Base-by-base conservation (phyloP, 2,888 invertebrate genomes). In the Drosophila paramelanica region DNA sequence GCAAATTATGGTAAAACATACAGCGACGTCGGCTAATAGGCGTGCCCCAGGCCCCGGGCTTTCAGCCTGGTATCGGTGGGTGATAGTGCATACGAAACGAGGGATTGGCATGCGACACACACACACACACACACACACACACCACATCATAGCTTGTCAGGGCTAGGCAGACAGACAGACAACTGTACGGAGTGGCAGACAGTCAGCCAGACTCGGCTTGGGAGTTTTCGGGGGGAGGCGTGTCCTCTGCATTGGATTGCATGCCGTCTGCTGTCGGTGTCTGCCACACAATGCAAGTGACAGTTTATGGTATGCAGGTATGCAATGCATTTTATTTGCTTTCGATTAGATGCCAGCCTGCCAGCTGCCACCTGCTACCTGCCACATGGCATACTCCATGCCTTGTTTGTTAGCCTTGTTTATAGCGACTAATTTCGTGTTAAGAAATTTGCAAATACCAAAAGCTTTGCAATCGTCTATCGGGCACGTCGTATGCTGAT, bases 311-410 rank as follows among this genome's bases (percentile, higher is more conserved):
- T 67, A 86, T 88, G 83, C 82, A 81, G 85, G 83, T 87, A 73
- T 80, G 88, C 82, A 77, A 82, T 83, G 86, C 85, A 88, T 79
- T 83, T 83, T 85, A 83, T 88, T 88, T 83, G 82, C 88, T 85
- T 85, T 88, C 83, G 82, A 88, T 88, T 87, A 88, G 85, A 69
- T 82, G 53, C 23, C 51, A 59, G 33, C 11, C 17, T n/a, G 17
- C 23, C 11, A 60, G 42, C 33, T 39, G 42, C 59, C 61, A 52
- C 38, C 57, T 57, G 72, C 60, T 46, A 27, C 43, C 41, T 4
- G 27, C 45, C 25, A 33, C 47, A 3, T 25, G 41, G 7, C 14
- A 13, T 10, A 31, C 38, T n/a, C 45, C 10, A 10, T 49, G 52
- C 23, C 68, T 81, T 75, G 79, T 85, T 71, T 85, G 81, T 82